Evolutionary conservation across 2,888 invertebrate species (phyloP).

Genomic region (Strigamia maritima): DNA sequence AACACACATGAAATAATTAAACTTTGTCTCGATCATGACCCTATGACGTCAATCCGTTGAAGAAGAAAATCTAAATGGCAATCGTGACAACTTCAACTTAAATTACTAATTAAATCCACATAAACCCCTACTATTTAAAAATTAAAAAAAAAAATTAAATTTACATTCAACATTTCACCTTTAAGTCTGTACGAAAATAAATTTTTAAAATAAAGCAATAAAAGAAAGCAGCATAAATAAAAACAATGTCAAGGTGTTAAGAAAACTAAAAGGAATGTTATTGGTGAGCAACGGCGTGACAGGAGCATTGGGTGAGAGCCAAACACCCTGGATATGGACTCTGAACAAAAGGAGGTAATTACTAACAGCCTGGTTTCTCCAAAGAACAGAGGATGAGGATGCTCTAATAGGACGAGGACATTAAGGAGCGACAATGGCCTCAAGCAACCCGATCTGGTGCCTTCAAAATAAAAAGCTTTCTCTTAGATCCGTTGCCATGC

Average conservation of each 20-base stretch:
- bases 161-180: too few relatives aligned
- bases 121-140: too few relatives aligned
- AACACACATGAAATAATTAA: too few relatives aligned
- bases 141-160: too few relatives aligned
- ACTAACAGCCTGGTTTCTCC: conserved; percentile 28
- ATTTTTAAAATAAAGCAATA: neutral
- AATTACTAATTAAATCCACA: too few relatives aligned
- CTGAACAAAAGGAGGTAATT: conserved; percentile 32
- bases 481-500: neutral
- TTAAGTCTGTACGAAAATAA: neutral
- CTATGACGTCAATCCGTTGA: too few relatives aligned
- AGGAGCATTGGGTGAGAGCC: conserved; percentile 25
- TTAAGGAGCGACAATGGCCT: conserved; percentile 32
- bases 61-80: too few relatives aligned
- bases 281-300: conserved; percentile 27
- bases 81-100: too few relatives aligned
- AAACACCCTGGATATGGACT: conserved; percentile 32
- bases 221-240: neutral
- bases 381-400: conserved; percentile 1
- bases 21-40: too few relatives aligned
- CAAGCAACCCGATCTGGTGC: conserved; percentile 22
- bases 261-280: neutral
- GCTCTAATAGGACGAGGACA: conserved; percentile 32
- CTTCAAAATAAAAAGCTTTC: conserved; percentile 30
- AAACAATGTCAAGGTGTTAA: neutral